Base-by-base conservation (phyloP, 1,140 invertebrate genomes). In the Anoplolepis gracilipes region DNA sequence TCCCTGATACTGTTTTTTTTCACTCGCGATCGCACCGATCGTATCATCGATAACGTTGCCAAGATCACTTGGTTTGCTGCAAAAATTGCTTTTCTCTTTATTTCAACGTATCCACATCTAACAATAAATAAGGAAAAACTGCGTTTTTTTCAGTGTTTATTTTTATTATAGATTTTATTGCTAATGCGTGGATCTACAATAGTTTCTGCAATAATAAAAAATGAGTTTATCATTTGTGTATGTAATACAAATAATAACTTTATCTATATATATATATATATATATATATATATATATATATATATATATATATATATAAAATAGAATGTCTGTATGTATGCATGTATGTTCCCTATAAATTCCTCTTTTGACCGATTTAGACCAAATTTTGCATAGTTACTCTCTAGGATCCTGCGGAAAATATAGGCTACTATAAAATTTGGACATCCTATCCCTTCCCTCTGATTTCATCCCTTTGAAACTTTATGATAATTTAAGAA, bases 11-110 rank as follows among this genome's bases (percentile, higher is more conserved):
- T 55, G 39, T 6, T 42, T 57, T 6, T 78, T 61, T 39, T 7
- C 5, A 0, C 25, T 36, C 22, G 30, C 25, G 13, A 69, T 42
- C 49, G 11, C 49, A 11, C 19, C 59, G 36, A 81, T 70, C 42
- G 22, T 22, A 28, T 22, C 16, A 19, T 46, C 36, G n/a, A 81
- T 28, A 33, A 10, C 13, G 13, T 13, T 46, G 11, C 13, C 22
- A 39, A 5, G 13, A 62, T 64, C 22, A 16, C 16, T 73, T 62
- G 4, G 42, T 76, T 70, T 30, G 16, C 7, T 33, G 25, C 22
- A 1, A 36, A 79, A 49, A 39, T 39, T 57, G 33, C 30, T 85
- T 42, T 42, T 72, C 19, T 46, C 5, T 79, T 67, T 55, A 49
- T 39, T 72, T 59, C 30, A 30, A 42, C 6, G 1, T 22, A 53